Evolutionary conservation across 2,797 vertebrate genomes (phyloP).

Genomic region (Protonibea diacanthus): DNA sequence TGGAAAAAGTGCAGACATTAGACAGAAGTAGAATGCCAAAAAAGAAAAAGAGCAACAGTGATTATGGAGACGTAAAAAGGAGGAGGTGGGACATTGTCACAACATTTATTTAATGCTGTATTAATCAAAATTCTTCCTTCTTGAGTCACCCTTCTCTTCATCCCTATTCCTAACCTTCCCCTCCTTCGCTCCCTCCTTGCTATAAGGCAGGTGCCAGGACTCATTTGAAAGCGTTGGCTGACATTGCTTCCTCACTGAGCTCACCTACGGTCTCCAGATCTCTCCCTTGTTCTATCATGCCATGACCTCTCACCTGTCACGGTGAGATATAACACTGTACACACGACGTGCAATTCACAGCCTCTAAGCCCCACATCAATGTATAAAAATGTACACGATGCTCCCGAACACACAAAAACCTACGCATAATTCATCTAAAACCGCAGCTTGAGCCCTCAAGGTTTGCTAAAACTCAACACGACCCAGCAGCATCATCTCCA

Average conservation of each 20-base stretch:
- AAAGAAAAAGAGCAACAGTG: not conserved
- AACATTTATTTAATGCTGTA: not conserved
- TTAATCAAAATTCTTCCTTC: slow-evolving; percentile 7
- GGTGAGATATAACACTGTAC: slow-evolving; percentile 30
- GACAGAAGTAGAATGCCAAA: not conserved
- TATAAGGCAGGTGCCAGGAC: slow-evolving; percentile 66
- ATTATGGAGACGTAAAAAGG: slow-evolving; percentile 7
- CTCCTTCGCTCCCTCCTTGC: slow-evolving; percentile 8
- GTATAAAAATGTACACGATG: slow-evolving; percentile 2
- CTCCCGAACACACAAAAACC: slow-evolving; percentile 26
- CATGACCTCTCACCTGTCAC: slow-evolving; percentile 65
- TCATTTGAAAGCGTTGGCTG: slow-evolving; percentile 61
- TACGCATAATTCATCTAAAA: slow-evolving; percentile 42
- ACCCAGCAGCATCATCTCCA: slow-evolving; percentile 17
- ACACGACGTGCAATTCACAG: not conserved
- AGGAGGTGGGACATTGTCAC: not conserved
- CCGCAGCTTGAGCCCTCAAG: slow-evolving; percentile 27
- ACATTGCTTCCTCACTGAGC: slow-evolving; percentile 38
- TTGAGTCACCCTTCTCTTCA: not conserved
- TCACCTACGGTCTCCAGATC: slow-evolving; percentile 32
- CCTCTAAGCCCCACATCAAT: not conserved
- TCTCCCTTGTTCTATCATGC: slow-evolving; percentile 38
- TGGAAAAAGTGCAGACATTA: not conserved
- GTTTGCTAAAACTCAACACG: slow-evolving; percentile 32
- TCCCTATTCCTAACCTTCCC: not conserved